These are phyloP conservation scores for Hirtodrosophila cameraria DNA, from an alignment of 2,888 invertebrate species.

Conservation along the genomic window DNA sequence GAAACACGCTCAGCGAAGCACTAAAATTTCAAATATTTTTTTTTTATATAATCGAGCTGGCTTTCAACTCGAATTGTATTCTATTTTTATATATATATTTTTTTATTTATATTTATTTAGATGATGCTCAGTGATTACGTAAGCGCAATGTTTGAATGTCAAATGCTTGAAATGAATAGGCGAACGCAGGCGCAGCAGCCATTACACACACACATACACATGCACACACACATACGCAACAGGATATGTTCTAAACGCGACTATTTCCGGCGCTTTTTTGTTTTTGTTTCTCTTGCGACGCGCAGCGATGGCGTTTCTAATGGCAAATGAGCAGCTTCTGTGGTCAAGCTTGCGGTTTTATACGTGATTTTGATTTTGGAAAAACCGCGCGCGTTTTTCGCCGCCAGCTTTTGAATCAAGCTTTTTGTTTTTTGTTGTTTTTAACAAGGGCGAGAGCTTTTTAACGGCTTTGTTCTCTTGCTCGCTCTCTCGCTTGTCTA, in stretches of 20 bases:
- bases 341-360: slow-evolving; percentile 81
- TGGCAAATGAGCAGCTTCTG: slow-evolving; percentile 65
- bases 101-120: background rate
- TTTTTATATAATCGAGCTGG: slow-evolving; percentile 33
- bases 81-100: slow-evolving; percentile 7
- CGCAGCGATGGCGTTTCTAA: slow-evolving; percentile 68
- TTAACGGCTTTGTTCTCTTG: slow-evolving; percentile 13
- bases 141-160: slow-evolving; percentile 73
- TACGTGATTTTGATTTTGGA: slow-evolving; percentile 71
- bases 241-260: slow-evolving; percentile 32
- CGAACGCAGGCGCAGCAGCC: slow-evolving; percentile 38
- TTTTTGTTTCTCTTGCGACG: too few relatives aligned
- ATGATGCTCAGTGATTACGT: slow-evolving; percentile 71
- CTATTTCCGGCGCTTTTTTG: slow-evolving; percentile 37
- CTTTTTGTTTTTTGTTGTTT: too few relatives aligned
- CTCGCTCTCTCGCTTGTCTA: slow-evolving; percentile 12
- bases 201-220: slow-evolving; percentile 35
- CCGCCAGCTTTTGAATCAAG: slow-evolving; percentile 38
- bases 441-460: slow-evolving; percentile 53
- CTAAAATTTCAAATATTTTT: slow-evolving; percentile 27
- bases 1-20: slow-evolving; percentile 42
- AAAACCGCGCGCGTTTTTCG: slow-evolving; percentile 51
- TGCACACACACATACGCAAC: slow-evolving; percentile 5
- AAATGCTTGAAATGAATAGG: slow-evolving; percentile 51
- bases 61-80: slow-evolving; percentile 9